These are phyloP conservation scores for Agrochola macilenta DNA, from an alignment of 2,888 invertebrate species.

Conservation along the genomic window DNA sequence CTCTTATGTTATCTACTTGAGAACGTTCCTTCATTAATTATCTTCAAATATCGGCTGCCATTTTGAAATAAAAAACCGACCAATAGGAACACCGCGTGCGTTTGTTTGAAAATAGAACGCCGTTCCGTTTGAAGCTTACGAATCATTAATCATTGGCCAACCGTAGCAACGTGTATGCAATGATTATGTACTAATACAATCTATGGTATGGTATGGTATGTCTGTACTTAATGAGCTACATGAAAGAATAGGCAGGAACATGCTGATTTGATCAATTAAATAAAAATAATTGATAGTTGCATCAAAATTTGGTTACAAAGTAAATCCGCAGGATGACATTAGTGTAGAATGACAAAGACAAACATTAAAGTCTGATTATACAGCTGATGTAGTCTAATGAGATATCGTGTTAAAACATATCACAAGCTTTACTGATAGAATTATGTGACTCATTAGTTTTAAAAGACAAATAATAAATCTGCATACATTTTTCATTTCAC, in stretches of 20 bases:
- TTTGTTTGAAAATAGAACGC: slow-evolving; percentile 86
- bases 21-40: slow-evolving; percentile 84
- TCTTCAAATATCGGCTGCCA: slow-evolving; percentile 87
- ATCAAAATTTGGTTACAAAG: slow-evolving; percentile 1
- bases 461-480: slow-evolving; percentile 67
- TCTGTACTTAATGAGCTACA: slow-evolving; percentile 43
- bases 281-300: slow-evolving; percentile 3
- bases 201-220: slow-evolving; percentile 48
- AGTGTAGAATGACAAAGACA: slow-evolving; percentile 53
- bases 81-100: slow-evolving; percentile 79
- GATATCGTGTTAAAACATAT: slow-evolving; percentile 62
- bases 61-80: slow-evolving; percentile 83
- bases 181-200: slow-evolving; percentile 66
- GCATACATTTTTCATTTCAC: slow-evolving; percentile 61
- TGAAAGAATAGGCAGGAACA: slow-evolving; percentile 28
- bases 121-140: slow-evolving; percentile 79
- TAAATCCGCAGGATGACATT: slow-evolving; percentile 31
- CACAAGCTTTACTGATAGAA: slow-evolving; percentile 64
- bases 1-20: slow-evolving; percentile 80
- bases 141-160: slow-evolving; percentile 85
- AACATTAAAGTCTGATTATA: slow-evolving; percentile 59
- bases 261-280: slow-evolving; percentile 1
- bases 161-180: slow-evolving; percentile 71
- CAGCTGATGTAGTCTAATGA: slow-evolving; percentile 63
- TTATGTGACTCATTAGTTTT: slow-evolving; percentile 69